Conservation (phyloP, 2,888 invertebrate genomes). For the Euplagia quadripunctaria region DNA sequence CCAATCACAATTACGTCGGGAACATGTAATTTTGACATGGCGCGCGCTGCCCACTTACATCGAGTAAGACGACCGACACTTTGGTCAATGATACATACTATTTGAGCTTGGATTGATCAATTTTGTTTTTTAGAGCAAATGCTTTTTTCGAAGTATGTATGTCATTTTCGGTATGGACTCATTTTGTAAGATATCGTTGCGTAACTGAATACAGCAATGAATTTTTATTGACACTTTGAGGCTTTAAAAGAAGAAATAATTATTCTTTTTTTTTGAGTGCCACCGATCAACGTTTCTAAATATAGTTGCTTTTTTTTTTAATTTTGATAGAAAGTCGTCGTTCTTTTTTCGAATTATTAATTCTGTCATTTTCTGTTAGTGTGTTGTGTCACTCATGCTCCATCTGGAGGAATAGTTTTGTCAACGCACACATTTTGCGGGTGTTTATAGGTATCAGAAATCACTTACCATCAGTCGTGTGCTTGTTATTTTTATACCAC, state of each 20-base stretch:
- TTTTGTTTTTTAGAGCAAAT: slow-evolving; percentile 17
- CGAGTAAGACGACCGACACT: slow-evolving; percentile 49
- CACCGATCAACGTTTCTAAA: too few relatives aligned
- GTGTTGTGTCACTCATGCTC: too few relatives aligned
- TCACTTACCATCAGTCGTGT: too few relatives aligned
- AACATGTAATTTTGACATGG: slow-evolving; percentile 74
- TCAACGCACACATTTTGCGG: too few relatives aligned
- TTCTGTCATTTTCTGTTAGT: too few relatives aligned
- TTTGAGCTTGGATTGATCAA: slow-evolving; percentile 18
- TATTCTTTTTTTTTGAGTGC: not conserved
- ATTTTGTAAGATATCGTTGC: not conserved
- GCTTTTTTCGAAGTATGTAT: not conserved
- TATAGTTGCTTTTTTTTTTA: too few relatives aligned
- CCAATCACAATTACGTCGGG: slow-evolving; percentile 81
- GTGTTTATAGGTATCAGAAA: too few relatives aligned
- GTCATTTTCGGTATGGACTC: not conserved
- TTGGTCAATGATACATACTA: slow-evolving; percentile 50
- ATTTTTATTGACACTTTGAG: not conserved
- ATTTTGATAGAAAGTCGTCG: too few relatives aligned
- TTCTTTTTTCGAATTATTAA: too few relatives aligned
- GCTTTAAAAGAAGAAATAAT: not conserved
- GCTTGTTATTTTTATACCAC: too few relatives aligned
- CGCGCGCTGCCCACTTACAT: slow-evolving; percentile 56
- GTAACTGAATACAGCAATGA: not conserved
- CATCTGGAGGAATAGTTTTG: too few relatives aligned